A percentile compares a stretch with the other conserved stretches of the same genome.
These are phyloP conservation scores for Rattus rattus DNA, from an alignment of 2,113 vertebrate species.

Conservation along the genomic window DNA sequence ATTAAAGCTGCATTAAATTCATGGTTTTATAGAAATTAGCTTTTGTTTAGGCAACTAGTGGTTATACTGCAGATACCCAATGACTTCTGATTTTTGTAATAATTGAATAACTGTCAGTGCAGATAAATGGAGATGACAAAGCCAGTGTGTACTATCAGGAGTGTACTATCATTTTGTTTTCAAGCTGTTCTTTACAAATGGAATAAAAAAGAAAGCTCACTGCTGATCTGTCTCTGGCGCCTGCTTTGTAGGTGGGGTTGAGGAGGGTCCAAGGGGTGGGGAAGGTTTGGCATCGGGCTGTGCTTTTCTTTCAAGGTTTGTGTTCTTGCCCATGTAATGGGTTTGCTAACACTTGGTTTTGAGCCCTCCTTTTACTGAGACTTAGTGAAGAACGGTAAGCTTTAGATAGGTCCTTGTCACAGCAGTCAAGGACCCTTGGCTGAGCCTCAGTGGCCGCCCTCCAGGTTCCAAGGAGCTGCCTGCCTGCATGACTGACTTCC, in stretches of 20 bases:
- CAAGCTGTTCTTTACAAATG: conserved; percentile 83
- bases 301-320: not conserved
- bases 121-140: conserved; percentile 70
- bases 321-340: not conserved
- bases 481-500: not conserved
- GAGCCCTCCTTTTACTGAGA: accelerated
- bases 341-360: not conserved
- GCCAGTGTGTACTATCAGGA: conserved; percentile 48
- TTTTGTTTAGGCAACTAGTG: conserved; percentile 77
- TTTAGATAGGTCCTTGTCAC: not conserved
- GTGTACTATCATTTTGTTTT: conserved; percentile 81
- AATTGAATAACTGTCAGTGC: conserved; percentile 63
- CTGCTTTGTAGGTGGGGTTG: not conserved
- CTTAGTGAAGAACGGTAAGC: not conserved
- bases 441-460: not conserved
- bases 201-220: conserved; percentile 75
- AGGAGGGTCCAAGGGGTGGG: accelerated
- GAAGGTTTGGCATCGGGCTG: not conserved
- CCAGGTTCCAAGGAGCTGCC: not conserved
- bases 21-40: conserved; percentile 85
- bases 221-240: not conserved
- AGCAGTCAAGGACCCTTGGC: not conserved
- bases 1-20: conserved; percentile 78
- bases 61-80: conserved; percentile 82
- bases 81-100: conserved; percentile 85